Evolutionary conservation across 2,888 invertebrate genomes (phyloP), one percentile per base, ranked within the genome.

Genomic region (Drosophila mulleri): DNA sequence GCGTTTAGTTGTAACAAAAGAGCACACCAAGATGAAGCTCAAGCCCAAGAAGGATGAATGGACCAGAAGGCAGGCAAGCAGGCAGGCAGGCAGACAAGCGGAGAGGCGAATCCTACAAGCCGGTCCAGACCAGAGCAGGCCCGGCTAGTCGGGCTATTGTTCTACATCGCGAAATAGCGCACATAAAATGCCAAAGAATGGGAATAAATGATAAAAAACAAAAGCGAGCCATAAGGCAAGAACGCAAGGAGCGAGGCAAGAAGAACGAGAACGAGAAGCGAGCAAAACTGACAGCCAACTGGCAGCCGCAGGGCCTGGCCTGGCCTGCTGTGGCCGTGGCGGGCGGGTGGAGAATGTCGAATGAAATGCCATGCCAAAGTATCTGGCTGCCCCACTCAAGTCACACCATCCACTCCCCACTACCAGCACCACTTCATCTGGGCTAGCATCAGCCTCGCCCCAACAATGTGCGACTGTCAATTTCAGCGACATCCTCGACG

Each of bases 111-210:
- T 45, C 23, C 45, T 45, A 45, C 45, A 45, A 47, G 56, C 50
- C 35, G 52, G 35, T 18, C 52, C 58, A 47, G 67, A 35, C 20
- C 56, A 18, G 56, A 35, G 16, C 57, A 39, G 47, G 39, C 37
- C 52, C 39, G 44, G 20, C 59, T 32, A 57, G 64, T 45, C 61
- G 41, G 83, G 79, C 89, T 87, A 89, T 84, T 84, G 84, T 84
- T 84, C 84, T 84, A 87, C 89, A 63, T 76, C 84, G 84, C 89
- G 84, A 89, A 84, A 89, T 84, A 87, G 89, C 84, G 77, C 82
- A 88, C 75, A 86, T 88, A 83, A 88, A 88, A 88, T 80, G 67
- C 81, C 87, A 88, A 75, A 83, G 89, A 83, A 86, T 83, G 81
- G 89, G 68, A 57, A 86, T 78, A 88, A 88, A 83, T 88, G 89